Conservation (phyloP, 1,140 invertebrate species). For the Lepidurus packardi region DNA sequence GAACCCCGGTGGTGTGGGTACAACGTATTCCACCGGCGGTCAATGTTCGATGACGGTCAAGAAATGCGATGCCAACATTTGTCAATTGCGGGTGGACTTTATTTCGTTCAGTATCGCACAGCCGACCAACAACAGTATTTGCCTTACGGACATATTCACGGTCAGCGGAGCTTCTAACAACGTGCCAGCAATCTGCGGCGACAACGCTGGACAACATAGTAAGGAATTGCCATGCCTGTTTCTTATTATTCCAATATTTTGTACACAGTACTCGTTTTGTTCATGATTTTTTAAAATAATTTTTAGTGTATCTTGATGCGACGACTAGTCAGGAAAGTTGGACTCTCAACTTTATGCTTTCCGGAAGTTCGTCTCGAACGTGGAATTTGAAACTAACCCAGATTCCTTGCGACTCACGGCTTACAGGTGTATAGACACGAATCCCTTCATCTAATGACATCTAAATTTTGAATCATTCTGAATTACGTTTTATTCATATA, state of each 20-base stretch:
- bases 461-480: too few relatives aligned
- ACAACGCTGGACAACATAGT: slow-evolving; percentile 46
- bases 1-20: slow-evolving; percentile 50
- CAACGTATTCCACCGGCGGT: not conserved
- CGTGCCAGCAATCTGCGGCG: slow-evolving; percentile 45
- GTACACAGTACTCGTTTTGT: too few relatives aligned
- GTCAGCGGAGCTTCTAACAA: slow-evolving; percentile 44
- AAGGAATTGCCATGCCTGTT: slow-evolving; percentile 36
- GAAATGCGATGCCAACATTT: slow-evolving; percentile 24
- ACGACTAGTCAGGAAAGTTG: not conserved
- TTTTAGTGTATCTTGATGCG: slow-evolving; percentile 17
- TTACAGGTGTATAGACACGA: too few relatives aligned
- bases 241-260: too few relatives aligned
- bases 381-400: too few relatives aligned
- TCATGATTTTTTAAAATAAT: not conserved
- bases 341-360: not conserved
- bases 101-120: slow-evolving; percentile 63
- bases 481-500: too few relatives aligned
- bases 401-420: too few relatives aligned
- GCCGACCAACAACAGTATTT: slow-evolving; percentile 59
- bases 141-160: slow-evolving; percentile 61
- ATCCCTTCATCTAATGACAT: too few relatives aligned
- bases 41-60: slow-evolving; percentile 3
- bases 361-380: too few relatives aligned
- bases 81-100: slow-evolving; percentile 57